Base-by-base conservation (phyloP, 1,140 invertebrate species). In the Hycleus phaleratus region DNA sequence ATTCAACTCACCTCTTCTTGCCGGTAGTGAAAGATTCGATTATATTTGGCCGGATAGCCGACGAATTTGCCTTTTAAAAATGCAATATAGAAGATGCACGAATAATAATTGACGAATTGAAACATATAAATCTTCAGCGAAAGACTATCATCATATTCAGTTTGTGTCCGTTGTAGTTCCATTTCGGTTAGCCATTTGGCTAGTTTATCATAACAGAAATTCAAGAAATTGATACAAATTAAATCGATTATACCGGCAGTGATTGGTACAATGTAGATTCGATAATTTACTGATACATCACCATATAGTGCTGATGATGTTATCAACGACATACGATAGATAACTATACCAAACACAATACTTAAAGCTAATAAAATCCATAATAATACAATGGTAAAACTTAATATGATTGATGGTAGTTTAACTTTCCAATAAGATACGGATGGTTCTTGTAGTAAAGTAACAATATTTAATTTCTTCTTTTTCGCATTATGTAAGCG, bases 21-120 rank as follows among this genome's bases (percentile, higher is more conserved):
- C 52, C 85, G 70, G 26, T 85, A 79, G 42, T 82, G 82, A 56
- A 90, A 80, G 49, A 91, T 82, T 46, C 78, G 79, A 61, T 82
- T 83, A 66, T 90, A 91, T 62, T 90, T 82, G 3, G 85, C 81
- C 18, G 88, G 87, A 73, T 85, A 87, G 4, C 88, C 87, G 32
- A 85, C 81, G 75, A 89, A 89, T 67, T 87, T 84, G 45, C 88
- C 88, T 73, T 91, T 91, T 61, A 91, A 82, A 69, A 92, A 93
- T 2, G 88, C 90, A 48, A 93, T 88, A 72, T 93, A 93, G 71
- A 93, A 88, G 54, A 91, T 85, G 42, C 87, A 90, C 2, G 88
- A 87, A 70, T 91, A 93, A 69, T 87, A 91, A 73, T 93, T 93
- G 63, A 92, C 84, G 73, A 93, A 93, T 73, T 92, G 88, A 69